A percentile compares a stretch with the other conserved stretches of the same genome.
Conservation (phyloP, 64 coral and sea anemone species). For the Actinia tenebrosa region DNA sequence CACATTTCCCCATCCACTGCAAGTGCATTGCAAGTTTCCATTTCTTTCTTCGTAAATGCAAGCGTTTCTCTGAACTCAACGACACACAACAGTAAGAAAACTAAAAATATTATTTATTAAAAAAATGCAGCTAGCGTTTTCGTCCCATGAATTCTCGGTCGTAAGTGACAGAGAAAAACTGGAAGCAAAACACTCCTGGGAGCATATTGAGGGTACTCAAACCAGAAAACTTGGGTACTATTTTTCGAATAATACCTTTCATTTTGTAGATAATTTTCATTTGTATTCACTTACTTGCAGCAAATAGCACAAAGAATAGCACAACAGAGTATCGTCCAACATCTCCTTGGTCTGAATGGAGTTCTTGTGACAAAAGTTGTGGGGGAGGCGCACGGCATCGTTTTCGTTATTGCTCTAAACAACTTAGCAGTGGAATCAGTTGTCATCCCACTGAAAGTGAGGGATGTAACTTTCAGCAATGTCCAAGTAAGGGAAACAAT, state of each 20-base stretch:
- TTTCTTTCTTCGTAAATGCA: not conserved
- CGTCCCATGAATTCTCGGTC: too few relatives aligned
- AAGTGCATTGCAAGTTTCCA: not conserved
- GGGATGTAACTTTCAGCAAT: conserved; percentile 40
- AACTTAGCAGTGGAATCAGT: not conserved
- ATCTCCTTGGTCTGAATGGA: conserved; percentile 34
- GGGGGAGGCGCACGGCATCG: conserved; percentile 23
- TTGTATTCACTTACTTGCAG: not conserved
- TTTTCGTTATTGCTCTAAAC: conserved; percentile 32
- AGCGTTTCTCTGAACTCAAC: not conserved
- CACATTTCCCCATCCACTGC: not conserved
- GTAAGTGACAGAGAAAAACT: too few relatives aligned
- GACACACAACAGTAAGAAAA: not conserved
- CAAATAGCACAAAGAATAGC: not conserved
- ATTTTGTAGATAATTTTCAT: not conserved
- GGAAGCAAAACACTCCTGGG: too few relatives aligned
- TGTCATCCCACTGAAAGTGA: conserved; percentile 21
- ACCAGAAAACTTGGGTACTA: too few relatives aligned
- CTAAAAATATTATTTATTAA: too few relatives aligned
- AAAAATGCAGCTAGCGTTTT: too few relatives aligned
- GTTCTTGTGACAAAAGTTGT: conserved; percentile 43
- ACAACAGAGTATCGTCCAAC: conserved; percentile 17
- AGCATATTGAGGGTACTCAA: too few relatives aligned
- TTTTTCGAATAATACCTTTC: too few relatives aligned
- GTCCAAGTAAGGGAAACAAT: conserved; percentile 22